Evolutionary conservation across 2,113 vertebrate species (phyloP).

Genomic region (Urocynchramus pylzowi): DNA sequence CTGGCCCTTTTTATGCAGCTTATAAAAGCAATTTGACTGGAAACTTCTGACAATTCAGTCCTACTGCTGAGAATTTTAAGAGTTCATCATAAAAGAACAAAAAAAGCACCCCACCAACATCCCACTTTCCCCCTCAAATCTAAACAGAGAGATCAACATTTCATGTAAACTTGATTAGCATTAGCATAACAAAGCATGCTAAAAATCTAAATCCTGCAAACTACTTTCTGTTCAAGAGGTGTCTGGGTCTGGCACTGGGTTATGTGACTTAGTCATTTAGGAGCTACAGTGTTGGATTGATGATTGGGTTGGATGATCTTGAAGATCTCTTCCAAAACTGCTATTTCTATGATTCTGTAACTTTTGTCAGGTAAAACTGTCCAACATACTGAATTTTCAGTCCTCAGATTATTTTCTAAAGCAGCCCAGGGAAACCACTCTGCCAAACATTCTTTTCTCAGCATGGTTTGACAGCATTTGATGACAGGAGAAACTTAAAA

Average conservation of each 20-base stretch:
- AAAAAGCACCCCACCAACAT: fast-evolving
- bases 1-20: not conserved
- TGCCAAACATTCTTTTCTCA: not conserved
- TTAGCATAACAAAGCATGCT: not conserved
- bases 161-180: not conserved
- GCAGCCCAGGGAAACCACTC: not conserved
- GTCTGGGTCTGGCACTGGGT: not conserved
- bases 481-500: not conserved
- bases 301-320: not conserved
- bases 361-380: not conserved
- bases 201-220: not conserved
- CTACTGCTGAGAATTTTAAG: not conserved
- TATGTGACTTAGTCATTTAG: not conserved
- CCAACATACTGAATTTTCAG: not conserved
- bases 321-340: not conserved
- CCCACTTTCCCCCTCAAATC: fast-evolving
- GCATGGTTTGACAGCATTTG: not conserved
- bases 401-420: not conserved
- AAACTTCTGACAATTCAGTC: not conserved
- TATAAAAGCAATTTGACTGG: not conserved
- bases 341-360: not conserved
- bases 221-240: not conserved
- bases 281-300: not conserved
- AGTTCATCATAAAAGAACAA: not conserved
- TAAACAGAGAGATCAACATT: not conserved